Conservation (phyloP, 2,113 vertebrate genomes). For the rat (Rattus norvegicus) region DNA sequence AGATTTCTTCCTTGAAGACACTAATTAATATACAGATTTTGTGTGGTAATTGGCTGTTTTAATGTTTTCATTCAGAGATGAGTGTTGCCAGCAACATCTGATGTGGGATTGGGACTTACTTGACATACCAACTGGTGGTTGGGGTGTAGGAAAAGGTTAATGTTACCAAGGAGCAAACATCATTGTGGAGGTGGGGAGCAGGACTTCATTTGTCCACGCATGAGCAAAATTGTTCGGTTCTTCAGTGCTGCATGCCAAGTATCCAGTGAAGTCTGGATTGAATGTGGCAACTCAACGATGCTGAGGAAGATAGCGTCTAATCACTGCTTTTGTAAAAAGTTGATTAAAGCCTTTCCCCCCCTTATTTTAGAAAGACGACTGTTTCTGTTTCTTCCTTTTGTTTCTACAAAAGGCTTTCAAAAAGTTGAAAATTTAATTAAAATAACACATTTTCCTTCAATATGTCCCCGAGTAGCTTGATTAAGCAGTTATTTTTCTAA, state of each 20-base stretch:
- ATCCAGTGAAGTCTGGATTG: constrained; percentile 70
- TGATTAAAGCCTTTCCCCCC: constrained; percentile 56
- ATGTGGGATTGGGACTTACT: constrained; percentile 83
- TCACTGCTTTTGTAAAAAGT: constrained; percentile 50
- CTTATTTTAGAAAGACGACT: neutral
- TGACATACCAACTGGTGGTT: constrained; percentile 72
- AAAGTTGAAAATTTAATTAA: constrained; percentile 52
- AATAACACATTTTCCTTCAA: neutral
- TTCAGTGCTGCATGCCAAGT: constrained; percentile 71
- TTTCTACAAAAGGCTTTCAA: constrained; percentile 51
- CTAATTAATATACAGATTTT: constrained; percentile 65
- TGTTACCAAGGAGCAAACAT: constrained; percentile 69
- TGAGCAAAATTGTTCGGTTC: constrained; percentile 73
- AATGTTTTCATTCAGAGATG: constrained; percentile 83
- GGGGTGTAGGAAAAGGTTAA: constrained; percentile 70
- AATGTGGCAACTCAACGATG: constrained; percentile 37
- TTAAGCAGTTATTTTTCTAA: constrained; percentile 13
- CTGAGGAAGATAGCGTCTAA: constrained; percentile 49
- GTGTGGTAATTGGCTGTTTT: constrained; percentile 83
- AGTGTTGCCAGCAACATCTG: constrained; percentile 71
- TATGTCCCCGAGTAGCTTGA: neutral
- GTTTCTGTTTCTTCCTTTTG: neutral
- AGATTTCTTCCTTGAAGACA: constrained; percentile 63
- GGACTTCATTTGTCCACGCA: neutral
- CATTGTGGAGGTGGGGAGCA: constrained; percentile 53